Evolutionary conservation across 2,113 vertebrate species (phyloP).

Genomic region (Athene cunicularia): DNA sequence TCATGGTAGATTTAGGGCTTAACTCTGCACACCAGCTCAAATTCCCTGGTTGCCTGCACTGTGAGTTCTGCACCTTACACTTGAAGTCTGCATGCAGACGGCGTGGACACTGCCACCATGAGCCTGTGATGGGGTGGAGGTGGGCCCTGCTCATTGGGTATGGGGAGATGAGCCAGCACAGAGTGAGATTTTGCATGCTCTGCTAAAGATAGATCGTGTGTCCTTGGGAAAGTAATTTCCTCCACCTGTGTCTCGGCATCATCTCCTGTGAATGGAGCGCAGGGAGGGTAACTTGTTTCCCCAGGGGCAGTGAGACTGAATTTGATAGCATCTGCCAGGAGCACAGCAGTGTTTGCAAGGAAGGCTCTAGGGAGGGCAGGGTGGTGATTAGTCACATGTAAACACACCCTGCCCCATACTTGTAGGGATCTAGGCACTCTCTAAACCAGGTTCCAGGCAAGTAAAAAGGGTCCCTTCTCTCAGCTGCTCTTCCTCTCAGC

Average conservation of each 20-base stretch:
- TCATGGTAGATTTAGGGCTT: neutral
- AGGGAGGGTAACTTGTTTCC: neutral
- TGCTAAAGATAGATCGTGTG: neutral
- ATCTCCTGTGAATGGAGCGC: rapidly evolving
- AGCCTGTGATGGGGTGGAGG: neutral
- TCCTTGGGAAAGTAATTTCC: neutral
- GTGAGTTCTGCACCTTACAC: neutral
- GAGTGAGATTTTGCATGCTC: neutral
- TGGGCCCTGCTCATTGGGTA: rapidly evolving
- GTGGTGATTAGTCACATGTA: neutral
- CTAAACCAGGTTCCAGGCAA: neutral
- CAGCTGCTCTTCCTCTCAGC: neutral
- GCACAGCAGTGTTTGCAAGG: rapidly evolving
- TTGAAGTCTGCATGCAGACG: rapidly evolving
- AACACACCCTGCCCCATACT: neutral
- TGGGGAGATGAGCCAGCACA: neutral
- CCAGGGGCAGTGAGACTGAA: neutral
- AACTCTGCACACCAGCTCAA: neutral
- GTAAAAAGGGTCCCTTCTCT: neutral
- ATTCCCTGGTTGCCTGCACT: neutral
- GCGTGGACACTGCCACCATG: neutral
- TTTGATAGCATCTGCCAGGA: rapidly evolving
- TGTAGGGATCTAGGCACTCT: neutral
- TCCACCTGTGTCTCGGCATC: neutral
- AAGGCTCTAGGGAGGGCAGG: neutral